These are phyloP conservation scores for Coturnix japonica DNA, from an alignment of 2,113 vertebrate genomes.

Conservation along the genomic window DNA sequence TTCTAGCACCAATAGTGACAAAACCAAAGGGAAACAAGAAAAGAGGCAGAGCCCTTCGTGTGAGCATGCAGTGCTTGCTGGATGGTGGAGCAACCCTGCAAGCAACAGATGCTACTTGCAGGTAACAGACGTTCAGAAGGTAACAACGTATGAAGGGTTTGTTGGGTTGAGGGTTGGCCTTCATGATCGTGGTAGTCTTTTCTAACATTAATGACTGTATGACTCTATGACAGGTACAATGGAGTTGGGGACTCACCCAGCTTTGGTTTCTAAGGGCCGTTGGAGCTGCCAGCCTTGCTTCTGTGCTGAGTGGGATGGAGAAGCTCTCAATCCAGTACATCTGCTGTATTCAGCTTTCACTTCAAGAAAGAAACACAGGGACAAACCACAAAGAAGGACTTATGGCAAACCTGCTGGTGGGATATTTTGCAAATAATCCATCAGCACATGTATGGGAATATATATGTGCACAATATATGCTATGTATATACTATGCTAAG, in stretches of 20 bases:
- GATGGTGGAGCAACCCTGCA: background rate
- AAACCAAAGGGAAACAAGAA: background rate
- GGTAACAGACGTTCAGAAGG: fast-evolving
- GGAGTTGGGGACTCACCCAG: fast-evolving
- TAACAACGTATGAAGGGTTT: background rate
- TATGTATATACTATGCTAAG: background rate
- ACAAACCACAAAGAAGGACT: background rate
- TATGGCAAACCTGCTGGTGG: background rate
- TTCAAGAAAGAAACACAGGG: fast-evolving
- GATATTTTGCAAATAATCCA: background rate
- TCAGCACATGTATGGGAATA: background rate
- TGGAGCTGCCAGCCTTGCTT: fast-evolving
- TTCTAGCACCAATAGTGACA: background rate
- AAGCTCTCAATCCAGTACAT: background rate
- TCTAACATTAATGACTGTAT: no score
- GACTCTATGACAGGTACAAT: background rate
- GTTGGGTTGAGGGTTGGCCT: no score
- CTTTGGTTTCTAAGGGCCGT: background rate
- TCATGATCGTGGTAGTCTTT: no score
- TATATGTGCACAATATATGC: no score
- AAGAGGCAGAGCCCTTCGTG: background rate
- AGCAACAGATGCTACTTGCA: fast-evolving
- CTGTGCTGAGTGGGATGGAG: background rate
- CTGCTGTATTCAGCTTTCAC: fast-evolving
- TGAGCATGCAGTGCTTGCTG: background rate